phyloP scores from a whole-genome alignment of 2,113 vertebrate species.

The Penelope pileata region DNA sequence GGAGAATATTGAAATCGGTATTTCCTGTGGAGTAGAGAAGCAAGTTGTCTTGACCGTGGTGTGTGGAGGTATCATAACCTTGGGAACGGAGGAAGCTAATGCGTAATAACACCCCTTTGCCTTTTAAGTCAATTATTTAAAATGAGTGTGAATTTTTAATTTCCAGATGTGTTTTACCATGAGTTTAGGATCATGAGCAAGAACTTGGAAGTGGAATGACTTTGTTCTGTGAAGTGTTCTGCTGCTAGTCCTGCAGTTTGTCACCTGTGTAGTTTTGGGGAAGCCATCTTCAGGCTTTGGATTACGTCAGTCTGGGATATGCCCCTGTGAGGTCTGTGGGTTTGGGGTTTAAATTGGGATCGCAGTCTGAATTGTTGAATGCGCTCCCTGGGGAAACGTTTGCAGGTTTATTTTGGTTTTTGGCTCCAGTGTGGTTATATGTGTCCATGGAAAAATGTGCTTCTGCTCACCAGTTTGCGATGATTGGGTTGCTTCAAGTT shows the following conservation, averaged over 20 bases:
- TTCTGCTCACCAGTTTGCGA: not conserved
- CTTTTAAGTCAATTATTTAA: not conserved
- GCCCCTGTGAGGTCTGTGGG: not conserved
- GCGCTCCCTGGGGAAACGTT: not conserved
- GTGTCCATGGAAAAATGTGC: not conserved
- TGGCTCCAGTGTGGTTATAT: not conserved
- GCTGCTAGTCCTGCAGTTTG: not conserved
- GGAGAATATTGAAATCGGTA: not conserved
- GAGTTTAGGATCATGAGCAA: not conserved
- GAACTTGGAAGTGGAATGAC: not conserved
- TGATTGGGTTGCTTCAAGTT: rapidly evolving
- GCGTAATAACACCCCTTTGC: not conserved
- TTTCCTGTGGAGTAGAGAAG: not conserved
- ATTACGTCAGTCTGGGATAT: not conserved
- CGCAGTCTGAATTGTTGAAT: not conserved
- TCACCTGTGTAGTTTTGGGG: not conserved
- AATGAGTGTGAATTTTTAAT: not conserved
- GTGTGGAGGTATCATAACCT: not conserved
- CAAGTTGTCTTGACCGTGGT: not conserved
- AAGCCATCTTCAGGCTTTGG: not conserved
- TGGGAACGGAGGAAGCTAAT: not conserved
- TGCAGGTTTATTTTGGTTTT: not conserved
- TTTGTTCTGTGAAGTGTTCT: not conserved
- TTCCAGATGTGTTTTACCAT: not conserved
- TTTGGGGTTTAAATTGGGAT: not conserved